Base-by-base conservation (phyloP, 2,113 vertebrate species). In the Prionailurus viverrinus region DNA sequence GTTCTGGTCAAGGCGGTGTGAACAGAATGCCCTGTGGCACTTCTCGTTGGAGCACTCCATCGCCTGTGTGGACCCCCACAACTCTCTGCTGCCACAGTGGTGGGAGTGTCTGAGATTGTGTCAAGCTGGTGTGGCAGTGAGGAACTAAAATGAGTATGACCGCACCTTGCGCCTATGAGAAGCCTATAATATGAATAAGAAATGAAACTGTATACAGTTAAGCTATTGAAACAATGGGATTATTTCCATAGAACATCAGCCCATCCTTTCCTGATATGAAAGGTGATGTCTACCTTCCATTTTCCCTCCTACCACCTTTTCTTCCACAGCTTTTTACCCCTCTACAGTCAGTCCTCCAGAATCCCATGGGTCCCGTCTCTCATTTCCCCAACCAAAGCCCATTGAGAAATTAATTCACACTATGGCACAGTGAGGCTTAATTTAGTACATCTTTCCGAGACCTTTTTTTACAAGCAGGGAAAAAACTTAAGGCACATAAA, bases 311-410 rank as follows among this genome's bases (percentile, higher is more conserved):
- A 0, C 8, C 9, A 7, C 7, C 81, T 31, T 31, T 39, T 45
- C 81, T 31, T 16, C 25, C 68, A 16, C 2, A 13, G 41, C 7
- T 55, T 18, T 7, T 27, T 12, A 0, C 0, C 9, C 2, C 1
- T 27, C 14, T 2, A 0, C 4, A 71, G 0, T 27, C 12, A 41
- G 19, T 14, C 39, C 7, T 76, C 18, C 0, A 2, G 31, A 2
- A 6, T 39, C 39, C 19, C 39, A 1, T 0, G 7, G 11, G 4
- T 13, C 65, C 14, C 7, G 12, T 8, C 31, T 73, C 11, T 76
- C 41, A 14, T 16, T 63, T 36, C 39, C 9, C 27, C 1, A 23
- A 41, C 7, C 94, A 21, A 65, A 79, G 68, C 10, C 66, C 68
- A 25, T 6, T 0, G 51, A 91, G 74, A 86, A 90, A 78, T 58